These are phyloP conservation scores for Synergus itoensis DNA, from an alignment of 2,888 invertebrate species.

Conservation along the genomic window DNA sequence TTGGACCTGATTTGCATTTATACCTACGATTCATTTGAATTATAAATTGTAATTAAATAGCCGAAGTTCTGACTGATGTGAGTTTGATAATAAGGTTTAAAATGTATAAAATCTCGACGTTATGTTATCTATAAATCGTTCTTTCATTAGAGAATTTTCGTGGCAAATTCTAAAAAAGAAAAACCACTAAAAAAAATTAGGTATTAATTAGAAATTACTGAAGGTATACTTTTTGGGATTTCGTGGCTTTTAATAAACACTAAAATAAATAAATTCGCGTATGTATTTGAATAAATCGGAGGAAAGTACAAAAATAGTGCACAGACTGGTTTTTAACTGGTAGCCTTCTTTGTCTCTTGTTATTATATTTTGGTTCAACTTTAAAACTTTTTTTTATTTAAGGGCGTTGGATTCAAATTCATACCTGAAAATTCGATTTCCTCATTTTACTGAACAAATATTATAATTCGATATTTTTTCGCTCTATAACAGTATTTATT, in stretches of 20 bases:
- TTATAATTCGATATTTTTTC: too few relatives aligned
- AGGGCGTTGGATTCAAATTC: too few relatives aligned
- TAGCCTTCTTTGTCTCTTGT: constrained; percentile 7
- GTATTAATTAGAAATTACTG: neutral
- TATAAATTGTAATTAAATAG: neutral
- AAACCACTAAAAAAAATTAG: neutral
- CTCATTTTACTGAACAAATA: too few relatives aligned
- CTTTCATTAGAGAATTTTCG: neutral
- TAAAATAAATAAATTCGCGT: neutral
- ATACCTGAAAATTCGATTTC: too few relatives aligned
- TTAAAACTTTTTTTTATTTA: neutral
- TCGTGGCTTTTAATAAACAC: neutral
- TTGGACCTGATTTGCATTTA: constrained; percentile 1
- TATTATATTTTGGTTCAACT: constrained; percentile 3
- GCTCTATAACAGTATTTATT: too few relatives aligned
- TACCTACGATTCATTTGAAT: neutral
- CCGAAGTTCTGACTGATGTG: neutral
- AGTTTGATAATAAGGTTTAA: neutral
- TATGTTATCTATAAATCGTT: neutral
- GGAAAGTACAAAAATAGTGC: neutral
- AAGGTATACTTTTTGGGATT: constrained; percentile 7
- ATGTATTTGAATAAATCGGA: neutral
- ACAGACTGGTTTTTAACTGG: neutral
- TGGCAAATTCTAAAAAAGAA: neutral
- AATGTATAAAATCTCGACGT: constrained; percentile 6